Percentiles rank a stretch among this genome's conserved stretches.
phyloP scores from a whole-genome alignment of 2,888 invertebrate genomes.

The Trachelus tabidus region DNA sequence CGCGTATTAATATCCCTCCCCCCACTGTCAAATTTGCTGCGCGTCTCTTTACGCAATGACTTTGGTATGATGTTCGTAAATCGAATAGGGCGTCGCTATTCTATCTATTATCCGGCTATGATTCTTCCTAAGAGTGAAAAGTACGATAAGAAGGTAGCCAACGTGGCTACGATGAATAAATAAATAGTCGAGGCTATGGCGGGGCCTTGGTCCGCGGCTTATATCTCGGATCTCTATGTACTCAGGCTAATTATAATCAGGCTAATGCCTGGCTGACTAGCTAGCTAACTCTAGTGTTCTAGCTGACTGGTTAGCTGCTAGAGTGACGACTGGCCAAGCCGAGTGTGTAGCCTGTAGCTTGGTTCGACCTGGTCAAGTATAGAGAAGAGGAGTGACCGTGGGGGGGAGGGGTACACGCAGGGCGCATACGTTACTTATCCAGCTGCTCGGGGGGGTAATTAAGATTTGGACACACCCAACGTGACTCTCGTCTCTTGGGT shows the following conservation, averaged over 20 bases:
- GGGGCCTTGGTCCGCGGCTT: conserved; percentile 46
- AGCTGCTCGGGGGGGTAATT: conserved; percentile 59
- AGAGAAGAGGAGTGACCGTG: background rate
- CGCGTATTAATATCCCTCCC: background rate
- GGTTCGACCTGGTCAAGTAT: background rate
- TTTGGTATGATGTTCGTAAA: background rate
- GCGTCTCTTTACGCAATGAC: background rate
- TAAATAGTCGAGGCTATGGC: conserved; percentile 23
- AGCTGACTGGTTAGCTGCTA: conserved; percentile 20
- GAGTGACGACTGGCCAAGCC: conserved; percentile 29
- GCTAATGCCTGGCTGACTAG: conserved; percentile 60
- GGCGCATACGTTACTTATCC: conserved; percentile 52
- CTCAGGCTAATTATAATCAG: conserved; percentile 67
- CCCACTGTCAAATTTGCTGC: background rate
- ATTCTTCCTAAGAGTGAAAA: background rate
- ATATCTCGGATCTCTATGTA: conserved; percentile 63
- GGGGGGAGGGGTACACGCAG: background rate
- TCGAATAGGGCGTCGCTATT: background rate
- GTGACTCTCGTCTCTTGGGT: conserved; percentile 61
- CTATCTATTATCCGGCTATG: background rate
- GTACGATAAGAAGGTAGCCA: conserved; percentile 12
- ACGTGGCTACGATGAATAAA: conserved; percentile 18
- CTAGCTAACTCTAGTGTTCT: conserved; percentile 10
- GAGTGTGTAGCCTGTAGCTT: conserved; percentile 1
- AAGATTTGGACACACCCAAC: conserved; percentile 66